Evolutionary conservation across 2,113 vertebrate genomes (phyloP).

Genomic region (Sus scrofa): DNA sequence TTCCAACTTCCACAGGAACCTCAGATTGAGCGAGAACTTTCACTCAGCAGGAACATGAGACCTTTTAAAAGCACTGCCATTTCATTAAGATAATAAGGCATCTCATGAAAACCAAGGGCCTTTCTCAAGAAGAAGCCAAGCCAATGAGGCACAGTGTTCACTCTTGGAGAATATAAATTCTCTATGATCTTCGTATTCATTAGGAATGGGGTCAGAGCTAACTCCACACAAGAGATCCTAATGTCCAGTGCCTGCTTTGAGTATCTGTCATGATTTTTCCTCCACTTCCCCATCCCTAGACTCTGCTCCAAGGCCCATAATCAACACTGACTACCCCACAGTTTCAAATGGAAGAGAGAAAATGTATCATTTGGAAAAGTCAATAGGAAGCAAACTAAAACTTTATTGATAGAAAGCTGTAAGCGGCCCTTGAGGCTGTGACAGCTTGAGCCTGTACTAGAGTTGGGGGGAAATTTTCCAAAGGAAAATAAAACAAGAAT

Average conservation of each 20-base stretch:
- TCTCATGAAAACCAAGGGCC: not conserved
- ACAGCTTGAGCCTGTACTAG: not conserved
- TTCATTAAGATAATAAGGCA: conserved; percentile 25
- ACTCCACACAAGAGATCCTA: not conserved
- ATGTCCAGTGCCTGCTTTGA: not conserved
- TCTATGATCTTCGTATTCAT: not conserved
- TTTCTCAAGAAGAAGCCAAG: conserved; percentile 3
- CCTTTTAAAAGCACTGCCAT: not conserved
- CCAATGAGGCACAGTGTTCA: not conserved
- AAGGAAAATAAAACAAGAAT: not conserved
- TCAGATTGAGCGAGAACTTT: not conserved
- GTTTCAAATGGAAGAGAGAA: not conserved
- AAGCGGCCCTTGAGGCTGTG: not conserved
- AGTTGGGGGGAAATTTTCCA: not conserved
- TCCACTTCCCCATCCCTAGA: rapidly evolving
- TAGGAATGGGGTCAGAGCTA: not conserved
- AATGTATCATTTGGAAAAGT: not conserved
- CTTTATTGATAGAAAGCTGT: not conserved
- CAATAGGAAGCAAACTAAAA: not conserved
- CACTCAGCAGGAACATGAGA: not conserved
- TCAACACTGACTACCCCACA: not conserved
- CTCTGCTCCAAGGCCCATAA: not conserved
- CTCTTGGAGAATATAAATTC: not conserved
- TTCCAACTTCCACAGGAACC: conserved; percentile 18
- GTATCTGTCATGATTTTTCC: not conserved